phyloP scores from a whole-genome alignment of 37 sponge, comb jelly and placozoan species.

The Aplysina aerophoba region DNA sequence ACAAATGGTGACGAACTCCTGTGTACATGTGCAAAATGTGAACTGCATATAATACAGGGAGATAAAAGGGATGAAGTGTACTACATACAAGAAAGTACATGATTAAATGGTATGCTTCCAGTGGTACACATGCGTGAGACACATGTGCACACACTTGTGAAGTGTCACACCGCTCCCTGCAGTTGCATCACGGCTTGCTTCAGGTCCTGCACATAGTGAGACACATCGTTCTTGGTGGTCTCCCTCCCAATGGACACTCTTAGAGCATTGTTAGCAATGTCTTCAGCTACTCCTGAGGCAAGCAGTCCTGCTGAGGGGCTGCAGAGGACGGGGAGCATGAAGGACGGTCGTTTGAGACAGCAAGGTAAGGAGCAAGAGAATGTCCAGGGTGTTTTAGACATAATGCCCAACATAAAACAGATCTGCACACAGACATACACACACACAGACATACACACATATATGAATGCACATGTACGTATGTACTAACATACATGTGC shows the following conservation, averaged over 20 bases:
- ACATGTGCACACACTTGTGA: too few relatives aligned
- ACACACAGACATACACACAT: conserved; percentile 5
- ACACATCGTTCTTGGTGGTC: conserved; percentile 66
- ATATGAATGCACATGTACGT: too few relatives aligned
- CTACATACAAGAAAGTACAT: too few relatives aligned
- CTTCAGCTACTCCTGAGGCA: conserved; percentile 55
- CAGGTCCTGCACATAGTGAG: conserved; percentile 55
- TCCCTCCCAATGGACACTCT: conserved; percentile 68
- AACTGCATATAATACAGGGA: too few relatives aligned
- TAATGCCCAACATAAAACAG: not conserved
- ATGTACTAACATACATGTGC: too few relatives aligned
- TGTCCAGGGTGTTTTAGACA: not conserved
- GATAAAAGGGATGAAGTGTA: too few relatives aligned
- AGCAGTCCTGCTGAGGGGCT: conserved; percentile 56
- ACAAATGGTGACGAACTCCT: too few relatives aligned
- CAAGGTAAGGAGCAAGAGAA: not conserved
- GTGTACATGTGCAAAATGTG: too few relatives aligned
- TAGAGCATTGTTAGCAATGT: conserved; percentile 61
- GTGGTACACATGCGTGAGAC: too few relatives aligned
- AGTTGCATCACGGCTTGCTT: not conserved
- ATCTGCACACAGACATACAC: not conserved
- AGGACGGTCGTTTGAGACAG: not conserved
- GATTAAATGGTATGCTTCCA: too few relatives aligned
- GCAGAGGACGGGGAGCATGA: not conserved
- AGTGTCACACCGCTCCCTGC: too few relatives aligned